Percentiles rank a stretch among this genome's conserved stretches.
Evolutionary conservation across 2,113 vertebrate genomes (phyloP).

Genomic region (Ophiodon elongatus): DNA sequence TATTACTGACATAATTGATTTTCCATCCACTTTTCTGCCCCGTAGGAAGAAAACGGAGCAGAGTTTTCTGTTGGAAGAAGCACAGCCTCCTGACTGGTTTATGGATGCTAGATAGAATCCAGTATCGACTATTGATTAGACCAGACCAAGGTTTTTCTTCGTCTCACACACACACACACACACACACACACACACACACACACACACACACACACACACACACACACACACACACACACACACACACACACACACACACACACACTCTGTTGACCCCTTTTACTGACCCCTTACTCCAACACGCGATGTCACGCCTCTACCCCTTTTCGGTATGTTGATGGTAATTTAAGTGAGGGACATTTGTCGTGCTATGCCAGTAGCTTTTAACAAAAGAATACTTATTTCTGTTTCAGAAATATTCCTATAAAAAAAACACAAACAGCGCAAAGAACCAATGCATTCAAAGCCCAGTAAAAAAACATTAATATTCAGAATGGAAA

Average conservation of each 20-base stretch:
- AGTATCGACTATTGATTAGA: not conserved
- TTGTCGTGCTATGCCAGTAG: not conserved
- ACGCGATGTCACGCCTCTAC: not conserved
- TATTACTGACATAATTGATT: slow-evolving; percentile 51
- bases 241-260: not conserved
- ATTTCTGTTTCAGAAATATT: not conserved
- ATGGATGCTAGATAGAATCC: not conserved
- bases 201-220: no score
- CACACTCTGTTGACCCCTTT: no score
- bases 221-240: no score
- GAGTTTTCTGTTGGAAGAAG: not conserved
- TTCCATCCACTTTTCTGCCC: slow-evolving; percentile 29
- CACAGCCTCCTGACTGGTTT: not conserved
- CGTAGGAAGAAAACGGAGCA: slow-evolving; percentile 21
- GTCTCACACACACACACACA: not conserved
- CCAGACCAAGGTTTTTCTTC: not conserved
- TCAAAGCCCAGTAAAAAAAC: not conserved
- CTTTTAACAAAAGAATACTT: not conserved
- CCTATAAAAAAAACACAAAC: not conserved
- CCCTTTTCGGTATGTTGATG: not conserved
- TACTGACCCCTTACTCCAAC: not conserved
- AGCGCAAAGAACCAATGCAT: not conserved
- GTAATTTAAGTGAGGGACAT: not conserved
- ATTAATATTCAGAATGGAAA: not conserved
- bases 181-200: not conserved